Percentiles rank a stretch among this genome's conserved stretches.
phyloP scores from a whole-genome alignment of 2,113 vertebrate genomes.

The Pomatorhinus ruficollis region DNA sequence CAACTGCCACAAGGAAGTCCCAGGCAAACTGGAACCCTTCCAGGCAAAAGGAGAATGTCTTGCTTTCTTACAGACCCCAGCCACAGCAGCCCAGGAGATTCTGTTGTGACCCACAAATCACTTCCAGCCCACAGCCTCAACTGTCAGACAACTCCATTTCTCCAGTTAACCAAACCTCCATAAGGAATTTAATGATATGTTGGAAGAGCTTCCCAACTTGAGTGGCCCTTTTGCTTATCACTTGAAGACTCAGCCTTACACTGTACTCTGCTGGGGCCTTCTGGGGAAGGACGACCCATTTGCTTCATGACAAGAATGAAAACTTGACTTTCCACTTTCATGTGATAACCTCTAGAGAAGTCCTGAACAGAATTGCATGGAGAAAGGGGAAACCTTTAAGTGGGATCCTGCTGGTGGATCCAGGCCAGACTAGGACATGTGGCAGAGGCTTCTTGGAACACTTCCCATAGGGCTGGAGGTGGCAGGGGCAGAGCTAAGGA shows the following conservation, averaged over 20 bases:
- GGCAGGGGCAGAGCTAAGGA: background rate
- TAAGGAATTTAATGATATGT: background rate
- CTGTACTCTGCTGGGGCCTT: background rate
- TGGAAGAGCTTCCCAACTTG: background rate
- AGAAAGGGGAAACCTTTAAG: background rate
- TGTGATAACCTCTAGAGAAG: background rate
- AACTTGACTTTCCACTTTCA: background rate
- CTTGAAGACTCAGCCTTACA: background rate
- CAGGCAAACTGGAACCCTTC: conserved; percentile 60
- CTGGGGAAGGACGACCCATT: background rate
- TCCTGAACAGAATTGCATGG: background rate
- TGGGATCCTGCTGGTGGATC: background rate
- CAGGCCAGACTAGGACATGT: background rate
- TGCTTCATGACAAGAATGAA: background rate
- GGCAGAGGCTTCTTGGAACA: background rate
- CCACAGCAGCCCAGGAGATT: background rate
- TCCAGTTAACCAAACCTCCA: background rate
- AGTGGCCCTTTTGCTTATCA: background rate
- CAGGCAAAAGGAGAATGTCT: background rate
- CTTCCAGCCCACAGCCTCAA: background rate
- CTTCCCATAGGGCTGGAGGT: background rate
- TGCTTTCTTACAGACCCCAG: background rate
- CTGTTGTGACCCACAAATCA: fast-evolving
- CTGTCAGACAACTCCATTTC: fast-evolving
- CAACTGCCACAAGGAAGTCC: conserved; percentile 61